These are phyloP conservation scores for Odobenus rosmarus DNA, from an alignment of 2,113 vertebrate genomes.

Conservation along the genomic window DNA sequence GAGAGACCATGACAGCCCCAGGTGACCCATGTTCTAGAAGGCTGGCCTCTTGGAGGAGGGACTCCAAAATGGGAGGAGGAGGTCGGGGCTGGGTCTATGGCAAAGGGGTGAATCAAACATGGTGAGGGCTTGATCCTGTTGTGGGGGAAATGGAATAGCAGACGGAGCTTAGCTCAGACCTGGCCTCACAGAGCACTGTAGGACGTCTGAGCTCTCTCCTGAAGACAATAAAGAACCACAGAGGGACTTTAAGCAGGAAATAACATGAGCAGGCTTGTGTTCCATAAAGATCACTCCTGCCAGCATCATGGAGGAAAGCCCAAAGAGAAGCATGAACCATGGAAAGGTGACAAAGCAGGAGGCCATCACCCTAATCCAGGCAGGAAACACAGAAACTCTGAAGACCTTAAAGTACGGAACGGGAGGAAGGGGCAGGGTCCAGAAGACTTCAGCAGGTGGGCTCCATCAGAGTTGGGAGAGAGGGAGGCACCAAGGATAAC, in stretches of 20 bases:
- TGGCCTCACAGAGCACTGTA: neutral
- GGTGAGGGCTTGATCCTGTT: neutral
- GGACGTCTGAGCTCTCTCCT: neutral
- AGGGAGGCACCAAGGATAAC: neutral
- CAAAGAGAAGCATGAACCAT: neutral
- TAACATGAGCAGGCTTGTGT: neutral
- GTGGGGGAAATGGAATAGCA: fast-evolving
- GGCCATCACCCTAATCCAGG: neutral
- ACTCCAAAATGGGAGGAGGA: fast-evolving
- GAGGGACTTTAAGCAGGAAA: neutral
- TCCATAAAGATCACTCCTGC: neutral
- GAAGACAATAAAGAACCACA: neutral
- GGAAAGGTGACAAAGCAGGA: neutral
- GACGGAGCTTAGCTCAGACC: neutral
- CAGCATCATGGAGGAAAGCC: neutral
- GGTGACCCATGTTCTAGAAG: neutral
- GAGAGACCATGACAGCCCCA: neutral
- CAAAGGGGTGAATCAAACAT: neutral
- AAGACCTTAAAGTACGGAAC: neutral
- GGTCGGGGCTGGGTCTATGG: fast-evolving
- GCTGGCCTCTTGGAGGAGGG: neutral
- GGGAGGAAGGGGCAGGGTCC: neutral
- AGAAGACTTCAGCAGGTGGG: neutral
- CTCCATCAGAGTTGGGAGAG: neutral
- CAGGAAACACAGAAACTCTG: neutral